phyloP scores from a whole-genome alignment of 2,888 invertebrate species.

The Chirona hameri region DNA sequence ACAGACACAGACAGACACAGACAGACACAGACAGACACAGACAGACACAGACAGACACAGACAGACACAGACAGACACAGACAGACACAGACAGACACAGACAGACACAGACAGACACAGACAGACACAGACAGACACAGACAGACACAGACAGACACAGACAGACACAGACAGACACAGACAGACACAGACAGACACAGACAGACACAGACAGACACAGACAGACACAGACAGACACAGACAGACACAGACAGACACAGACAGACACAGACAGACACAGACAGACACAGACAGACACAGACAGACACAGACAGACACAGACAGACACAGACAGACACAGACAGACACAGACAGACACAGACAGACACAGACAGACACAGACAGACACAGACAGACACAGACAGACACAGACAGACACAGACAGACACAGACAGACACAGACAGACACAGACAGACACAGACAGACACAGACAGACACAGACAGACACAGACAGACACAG shows the following conservation, averaged over 20 bases:
- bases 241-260: not conserved
- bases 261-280: not conserved
- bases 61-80: slow-evolving; percentile 8
- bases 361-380: too few relatives aligned
- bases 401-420: too few relatives aligned
- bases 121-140: not conserved
- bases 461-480: too few relatives aligned
- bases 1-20: not conserved
- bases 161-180: not conserved
- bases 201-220: not conserved
- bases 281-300: not conserved
- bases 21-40: not conserved
- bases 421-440: too few relatives aligned
- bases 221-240: slow-evolving; percentile 2
- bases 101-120: slow-evolving; percentile 2
- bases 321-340: not conserved
- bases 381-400: too few relatives aligned
- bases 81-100: not conserved
- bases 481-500: too few relatives aligned
- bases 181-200: not conserved
- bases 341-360: slow-evolving; percentile 23
- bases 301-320: not conserved
- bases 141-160: not conserved
- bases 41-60: too few relatives aligned
- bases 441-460: too few relatives aligned